A percentile compares a stretch with the other conserved stretches of the same genome.
Evolutionary conservation across 2,113 vertebrate species (phyloP).

Genomic region (Cyanocitta stelleri): DNA sequence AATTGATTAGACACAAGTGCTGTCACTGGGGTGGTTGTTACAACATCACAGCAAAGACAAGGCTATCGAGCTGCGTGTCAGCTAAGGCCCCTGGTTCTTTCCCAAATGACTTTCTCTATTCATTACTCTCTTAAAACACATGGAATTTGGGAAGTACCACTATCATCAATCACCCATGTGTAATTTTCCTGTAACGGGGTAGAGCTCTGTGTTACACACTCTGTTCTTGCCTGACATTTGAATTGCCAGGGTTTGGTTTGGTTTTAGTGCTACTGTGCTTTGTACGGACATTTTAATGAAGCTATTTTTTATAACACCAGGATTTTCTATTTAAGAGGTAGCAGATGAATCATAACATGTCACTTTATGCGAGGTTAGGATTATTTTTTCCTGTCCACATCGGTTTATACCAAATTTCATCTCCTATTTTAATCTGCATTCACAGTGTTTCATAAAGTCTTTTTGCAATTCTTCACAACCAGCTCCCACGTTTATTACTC

Average conservation of each 20-base stretch:
- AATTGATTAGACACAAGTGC: not conserved
- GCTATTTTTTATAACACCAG: not conserved
- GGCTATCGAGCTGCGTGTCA: rapidly evolving
- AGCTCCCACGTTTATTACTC: not conserved
- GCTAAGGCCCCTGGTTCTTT: not conserved
- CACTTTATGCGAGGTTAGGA: not conserved
- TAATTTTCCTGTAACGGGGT: not conserved
- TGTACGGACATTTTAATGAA: not conserved
- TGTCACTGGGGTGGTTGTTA: not conserved
- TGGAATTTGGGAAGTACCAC: not conserved
- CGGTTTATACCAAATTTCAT: not conserved
- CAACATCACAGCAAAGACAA: not conserved
- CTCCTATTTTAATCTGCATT: not conserved
- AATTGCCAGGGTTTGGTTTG: not conserved
- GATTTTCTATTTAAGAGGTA: not conserved
- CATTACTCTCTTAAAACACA: not conserved
- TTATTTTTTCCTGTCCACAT: not conserved
- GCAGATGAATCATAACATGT: not conserved
- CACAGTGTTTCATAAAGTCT: not conserved
- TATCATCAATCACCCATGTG: not conserved
- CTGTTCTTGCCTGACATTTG: not conserved
- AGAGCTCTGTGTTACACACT: not conserved
- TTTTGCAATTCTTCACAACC: not conserved
- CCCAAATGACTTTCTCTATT: not conserved
- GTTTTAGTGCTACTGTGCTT: not conserved